Evolutionary conservation across 2,888 invertebrate genomes (phyloP), one percentile per base, ranked within the genome.

Genomic region (Allolobophora icterica): DNA sequence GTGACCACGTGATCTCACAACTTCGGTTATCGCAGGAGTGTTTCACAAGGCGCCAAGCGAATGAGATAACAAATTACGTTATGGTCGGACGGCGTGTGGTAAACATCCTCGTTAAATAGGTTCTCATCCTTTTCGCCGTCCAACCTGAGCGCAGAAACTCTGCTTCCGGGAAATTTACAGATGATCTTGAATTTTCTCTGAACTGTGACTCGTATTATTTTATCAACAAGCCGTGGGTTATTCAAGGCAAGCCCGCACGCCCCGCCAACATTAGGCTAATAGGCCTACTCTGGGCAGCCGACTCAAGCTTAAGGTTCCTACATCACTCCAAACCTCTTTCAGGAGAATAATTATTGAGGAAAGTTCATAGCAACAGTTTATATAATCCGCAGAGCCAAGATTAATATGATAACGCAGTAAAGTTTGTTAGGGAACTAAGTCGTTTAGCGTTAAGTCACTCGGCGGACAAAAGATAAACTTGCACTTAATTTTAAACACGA

Each of bases 71-170:
- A n/a, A 71, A 71, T 71, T 2, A n/a, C 71, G 8, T 3, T 71
- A 1, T 3, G 71, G 71, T 17, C 30, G 24, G 5, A 58, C 3
- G 30, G 71, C 1, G 30, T 71, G n/a, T 13, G 71, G 71, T 71
- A 71, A 71, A 71, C 71, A 71, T 71, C 71, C 71, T 71, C 71
- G 71, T 71, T 71, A 71, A 71, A 71, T 71, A n/a, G n/a, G 71
- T 71, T 30, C 71, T 71, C 71, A n/a, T 71, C 71, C 71, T 71
- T n/a, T 71, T 52, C 30, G n/a, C 71, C 71, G n/a, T 17, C n/a
- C 71, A 71, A n/a, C 71, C 71, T 30, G n/a, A 71, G 8, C 71
- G 30, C n/a, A 71, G 71, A n/a, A 8, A n/a, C 71, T 11, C n/a
- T 71, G 71, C 71, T 71, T 71, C 71, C 30, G 8, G 71, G 71